Percentiles rank a stretch among this genome's conserved stretches.
These are phyloP conservation scores for Schizotus pectinicornis DNA, from an alignment of 2,888 invertebrate species.

Conservation along the genomic window DNA sequence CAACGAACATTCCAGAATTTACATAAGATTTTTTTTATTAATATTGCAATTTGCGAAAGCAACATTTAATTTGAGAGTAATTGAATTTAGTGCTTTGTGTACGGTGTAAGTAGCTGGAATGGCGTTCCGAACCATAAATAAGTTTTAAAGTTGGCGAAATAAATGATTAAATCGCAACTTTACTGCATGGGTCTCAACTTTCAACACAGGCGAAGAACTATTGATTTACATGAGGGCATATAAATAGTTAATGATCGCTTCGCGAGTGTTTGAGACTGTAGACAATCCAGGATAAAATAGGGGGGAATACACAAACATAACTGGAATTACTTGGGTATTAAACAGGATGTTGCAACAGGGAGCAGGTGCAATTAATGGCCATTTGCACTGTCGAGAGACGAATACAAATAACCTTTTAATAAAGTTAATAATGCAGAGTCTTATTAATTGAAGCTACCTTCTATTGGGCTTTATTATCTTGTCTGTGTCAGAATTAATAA, in stretches of 20 bases:
- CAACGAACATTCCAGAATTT: too few species aligned
- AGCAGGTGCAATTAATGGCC: conserved; percentile 25
- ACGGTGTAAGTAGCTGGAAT: conserved; percentile 12
- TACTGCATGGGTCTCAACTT: not conserved
- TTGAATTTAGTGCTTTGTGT: conserved; percentile 22
- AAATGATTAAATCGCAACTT: conserved; percentile 15
- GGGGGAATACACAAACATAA: conserved; percentile 14
- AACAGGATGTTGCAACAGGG: conserved; percentile 14
- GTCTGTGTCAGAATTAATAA: conserved; percentile 13
- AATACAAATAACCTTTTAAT: conserved; percentile 25
- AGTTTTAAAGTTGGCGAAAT: conserved; percentile 15
- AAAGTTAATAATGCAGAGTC: conserved; percentile 16
- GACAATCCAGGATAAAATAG: conserved; percentile 4
- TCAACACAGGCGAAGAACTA: not conserved
- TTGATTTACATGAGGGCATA: conserved; percentile 6
- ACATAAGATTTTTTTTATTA: too few species aligned
- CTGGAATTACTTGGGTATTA: conserved; percentile 5
- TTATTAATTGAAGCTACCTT: conserved; percentile 19
- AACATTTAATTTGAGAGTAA: too few species aligned
- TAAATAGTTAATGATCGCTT: conserved; percentile 10
- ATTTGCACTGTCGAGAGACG: conserved; percentile 17
- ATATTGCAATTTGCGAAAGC: too few species aligned
- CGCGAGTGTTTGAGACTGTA: conserved; percentile 7
- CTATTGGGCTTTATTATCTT: conserved; percentile 19
- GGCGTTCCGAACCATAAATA: conserved; percentile 9